Conservation (phyloP, 2,797 vertebrate genomes). For the Halcyon leucocephala region DNA sequence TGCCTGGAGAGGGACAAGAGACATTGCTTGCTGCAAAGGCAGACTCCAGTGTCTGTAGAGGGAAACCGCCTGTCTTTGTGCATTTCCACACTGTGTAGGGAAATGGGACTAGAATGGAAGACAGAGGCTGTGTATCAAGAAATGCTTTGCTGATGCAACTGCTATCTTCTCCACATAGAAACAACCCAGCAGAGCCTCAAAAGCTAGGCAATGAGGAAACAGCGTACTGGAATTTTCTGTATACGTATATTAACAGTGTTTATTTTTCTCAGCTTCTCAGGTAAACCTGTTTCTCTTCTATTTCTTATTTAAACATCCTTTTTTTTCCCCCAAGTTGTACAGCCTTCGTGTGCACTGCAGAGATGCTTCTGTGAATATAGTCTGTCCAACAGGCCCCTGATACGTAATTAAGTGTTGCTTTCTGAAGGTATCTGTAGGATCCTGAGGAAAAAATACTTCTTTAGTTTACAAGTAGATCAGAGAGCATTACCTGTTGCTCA, state of each 20-base stretch:
- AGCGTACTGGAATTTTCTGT: background rate
- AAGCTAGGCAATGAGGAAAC: background rate
- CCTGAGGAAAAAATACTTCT: background rate
- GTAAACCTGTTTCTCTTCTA: background rate
- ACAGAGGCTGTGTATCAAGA: background rate
- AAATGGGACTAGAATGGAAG: background rate
- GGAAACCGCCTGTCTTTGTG: background rate
- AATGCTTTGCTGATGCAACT: background rate
- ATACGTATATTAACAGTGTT: background rate
- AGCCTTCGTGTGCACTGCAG: background rate
- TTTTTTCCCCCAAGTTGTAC: background rate
- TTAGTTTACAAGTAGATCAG: background rate
- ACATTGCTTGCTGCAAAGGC: background rate
- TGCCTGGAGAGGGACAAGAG: rapidly evolving
- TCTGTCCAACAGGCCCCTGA: background rate
- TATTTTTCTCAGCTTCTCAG: background rate
- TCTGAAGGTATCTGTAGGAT: background rate
- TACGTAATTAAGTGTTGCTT: background rate
- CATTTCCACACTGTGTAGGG: background rate
- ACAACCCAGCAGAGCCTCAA: background rate
- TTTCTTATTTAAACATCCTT: background rate
- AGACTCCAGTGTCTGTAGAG: background rate
- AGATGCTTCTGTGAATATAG: background rate
- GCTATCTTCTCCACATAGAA: background rate
- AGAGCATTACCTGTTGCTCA: background rate